Evolutionary conservation across 2,797 vertebrate genomes (phyloP), one percentile per base, ranked within the genome.

Genomic region (Mycteria americana): DNA sequence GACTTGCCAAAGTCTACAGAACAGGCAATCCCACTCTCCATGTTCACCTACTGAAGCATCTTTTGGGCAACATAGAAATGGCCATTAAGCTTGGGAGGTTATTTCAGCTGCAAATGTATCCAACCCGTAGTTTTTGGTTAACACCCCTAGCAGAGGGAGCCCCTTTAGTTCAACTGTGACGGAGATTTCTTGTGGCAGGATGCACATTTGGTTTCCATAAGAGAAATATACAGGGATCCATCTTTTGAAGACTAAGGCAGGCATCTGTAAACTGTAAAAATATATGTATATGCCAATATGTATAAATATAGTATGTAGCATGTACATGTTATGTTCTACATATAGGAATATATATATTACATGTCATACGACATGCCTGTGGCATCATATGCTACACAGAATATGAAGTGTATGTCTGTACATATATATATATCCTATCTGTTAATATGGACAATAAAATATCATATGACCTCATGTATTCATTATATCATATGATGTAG

Each of bases 391-490:
- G 70, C 79, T 75, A 79, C 46, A 69, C 0, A 59, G 83, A 88
- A 90, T 92, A 94, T 91, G 92, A 94, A 89, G 50, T 11, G 24
- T 85, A 86, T 88, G 62, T 79, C 65, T 8, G 13, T 84, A 88
- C 46, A 89, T 41, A 84, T 54, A 82, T 33, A 65, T 41, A 72
- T 35, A 60, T 69, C 81, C 62, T 92, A 22, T 70, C 53, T 81
- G 84, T 67, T 88, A 62, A 56, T 88, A 48, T 9, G 48, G 77
- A 85, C 75, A 93, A 22, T 60, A 88, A 85, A 92, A 74, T 80
- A 85, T 24, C 73, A 86, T 63, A 63, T 67, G 70, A 51, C 24
- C 39, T 82, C 35, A 88, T 2, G 12, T 91, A 85, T 81, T 67
- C 56, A 23, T 88, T 81, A 1, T n/a, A 82, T n/a, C 56, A 18